Base-by-base conservation (phyloP, 2,888 invertebrate genomes). In the Drepanosiphum platanoidis region DNA sequence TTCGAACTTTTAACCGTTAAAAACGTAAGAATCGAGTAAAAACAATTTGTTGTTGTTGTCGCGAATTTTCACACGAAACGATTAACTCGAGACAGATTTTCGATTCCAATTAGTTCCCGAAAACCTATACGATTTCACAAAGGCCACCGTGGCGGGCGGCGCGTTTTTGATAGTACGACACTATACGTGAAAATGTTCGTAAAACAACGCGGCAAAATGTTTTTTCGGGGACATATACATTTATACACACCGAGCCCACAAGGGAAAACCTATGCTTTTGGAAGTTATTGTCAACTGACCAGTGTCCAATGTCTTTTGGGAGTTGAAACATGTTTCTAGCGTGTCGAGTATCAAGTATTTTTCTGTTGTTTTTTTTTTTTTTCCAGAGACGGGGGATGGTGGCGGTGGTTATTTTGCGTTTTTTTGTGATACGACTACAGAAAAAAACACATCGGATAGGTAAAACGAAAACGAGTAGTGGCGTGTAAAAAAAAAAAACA, bases 291-390 rank as follows among this genome's bases (percentile, higher is more conserved):
- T 72, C 61, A 32, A 72, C 64, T 34, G 72, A 72, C 34, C 34
- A 32, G 70, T 81, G 22, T 18, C 9, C 36, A 5, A 52, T 27
- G 52, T 77, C 68, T 68, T 75, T 75, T n/a, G 39, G 68, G 77
- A 84, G 68, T 77, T 52, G 27, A 84, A 75, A 77, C 68, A 68
- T 52, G 84, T 84, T 75, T 74, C 36, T 34, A 52, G 9, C 34
- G 74, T 83, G 74, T 66, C 64, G 64, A 72, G 34, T 80, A 34
- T 71, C 61, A n/a, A 42, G 46, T 30, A 39, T 74, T 72, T 72
- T 74, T 30, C 32, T 9, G 22, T 61, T 58, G 22, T 71, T 61
- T 61, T 71, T 61, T 36, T 71, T 11, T n/a, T 1, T 39, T 15
- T 15, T n/a, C n/a, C n/a, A n/a, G n/a, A n/a, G n/a, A n/a, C n/a